Conservation (phyloP, 2,797 vertebrate species). For the Thalassophryne amazonica region DNA sequence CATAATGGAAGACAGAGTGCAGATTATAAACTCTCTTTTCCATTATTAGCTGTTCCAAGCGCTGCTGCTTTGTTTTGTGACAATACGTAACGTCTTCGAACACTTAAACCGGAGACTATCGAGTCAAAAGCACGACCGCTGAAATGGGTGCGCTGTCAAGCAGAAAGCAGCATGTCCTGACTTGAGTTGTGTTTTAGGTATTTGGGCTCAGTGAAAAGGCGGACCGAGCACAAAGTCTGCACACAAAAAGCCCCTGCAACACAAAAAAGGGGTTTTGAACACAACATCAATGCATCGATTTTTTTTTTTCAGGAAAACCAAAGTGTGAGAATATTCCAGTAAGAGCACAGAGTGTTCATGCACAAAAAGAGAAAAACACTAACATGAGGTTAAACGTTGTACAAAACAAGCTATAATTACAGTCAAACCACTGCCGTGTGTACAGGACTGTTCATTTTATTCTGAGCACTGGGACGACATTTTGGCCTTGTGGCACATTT, state of each 20-base stretch:
- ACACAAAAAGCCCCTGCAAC: neutral
- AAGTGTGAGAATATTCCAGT: neutral
- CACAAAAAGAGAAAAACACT: no score
- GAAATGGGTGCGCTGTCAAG: neutral
- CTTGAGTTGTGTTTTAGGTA: slow-evolving; percentile 59
- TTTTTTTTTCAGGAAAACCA: no score
- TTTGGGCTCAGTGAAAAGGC: slow-evolving; percentile 43
- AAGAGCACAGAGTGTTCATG: no score
- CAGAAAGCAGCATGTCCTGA: slow-evolving; percentile 27
- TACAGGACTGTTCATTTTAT: no score
- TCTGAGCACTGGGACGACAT: no score
- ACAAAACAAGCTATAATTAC: neutral
- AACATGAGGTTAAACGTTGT: no score
- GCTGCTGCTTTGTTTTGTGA: neutral
- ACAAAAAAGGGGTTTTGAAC: no score
- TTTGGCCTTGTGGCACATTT: no score
- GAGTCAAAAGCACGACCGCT: neutral
- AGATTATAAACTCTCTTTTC: neutral
- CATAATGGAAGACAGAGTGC: neutral
- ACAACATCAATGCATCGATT: neutral
- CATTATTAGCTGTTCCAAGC: neutral
- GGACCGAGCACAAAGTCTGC: neutral
- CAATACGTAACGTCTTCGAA: neutral
- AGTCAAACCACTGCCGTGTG: neutral
- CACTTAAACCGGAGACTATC: neutral